Percentiles rank a stretch among this genome's conserved stretches.
Conservation (phyloP, 2,888 invertebrate genomes). For the Isotomurus palustris region DNA sequence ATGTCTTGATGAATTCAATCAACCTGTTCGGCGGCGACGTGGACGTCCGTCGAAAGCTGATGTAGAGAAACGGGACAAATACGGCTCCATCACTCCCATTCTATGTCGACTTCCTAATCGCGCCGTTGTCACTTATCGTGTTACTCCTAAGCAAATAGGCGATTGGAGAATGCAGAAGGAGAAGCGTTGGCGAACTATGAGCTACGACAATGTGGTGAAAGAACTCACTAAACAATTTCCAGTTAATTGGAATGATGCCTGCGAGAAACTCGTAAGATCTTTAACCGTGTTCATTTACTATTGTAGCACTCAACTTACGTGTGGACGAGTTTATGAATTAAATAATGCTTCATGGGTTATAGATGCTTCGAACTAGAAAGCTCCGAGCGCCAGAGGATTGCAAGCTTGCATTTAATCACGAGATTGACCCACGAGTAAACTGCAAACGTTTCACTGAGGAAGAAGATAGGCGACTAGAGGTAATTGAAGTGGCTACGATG, state of each 20-base stretch:
- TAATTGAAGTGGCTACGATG: slow-evolving; percentile 1
- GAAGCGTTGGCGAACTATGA: slow-evolving; percentile 8
- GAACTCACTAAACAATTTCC: slow-evolving; percentile 10
- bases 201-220: slow-evolving; percentile 22
- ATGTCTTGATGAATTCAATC: background rate
- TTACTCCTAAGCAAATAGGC: slow-evolving; percentile 12
- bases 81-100: slow-evolving; percentile 19
- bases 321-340: background rate
- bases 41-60: slow-evolving; percentile 30
- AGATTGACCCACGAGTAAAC: slow-evolving; percentile 26
- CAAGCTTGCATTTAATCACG: slow-evolving; percentile 31
- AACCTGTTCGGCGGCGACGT: slow-evolving; percentile 8
- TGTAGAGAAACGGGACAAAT: slow-evolving; percentile 12
- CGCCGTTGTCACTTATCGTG: background rate
- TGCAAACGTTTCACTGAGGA: slow-evolving; percentile 27
- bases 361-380: slow-evolving; percentile 36
- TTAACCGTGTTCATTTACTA: too few species aligned
- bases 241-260: slow-evolving; percentile 33
- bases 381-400: slow-evolving; percentile 33
- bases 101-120: slow-evolving; percentile 11
- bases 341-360: background rate
- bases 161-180: slow-evolving; percentile 28
- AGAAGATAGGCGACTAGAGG: slow-evolving; percentile 25
- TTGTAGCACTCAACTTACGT: too few species aligned
- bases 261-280: slow-evolving; percentile 29